These are phyloP conservation scores for Drosophila pseudotalamancana DNA, from an alignment of 2,888 invertebrate genomes.

Conservation along the genomic window DNA sequence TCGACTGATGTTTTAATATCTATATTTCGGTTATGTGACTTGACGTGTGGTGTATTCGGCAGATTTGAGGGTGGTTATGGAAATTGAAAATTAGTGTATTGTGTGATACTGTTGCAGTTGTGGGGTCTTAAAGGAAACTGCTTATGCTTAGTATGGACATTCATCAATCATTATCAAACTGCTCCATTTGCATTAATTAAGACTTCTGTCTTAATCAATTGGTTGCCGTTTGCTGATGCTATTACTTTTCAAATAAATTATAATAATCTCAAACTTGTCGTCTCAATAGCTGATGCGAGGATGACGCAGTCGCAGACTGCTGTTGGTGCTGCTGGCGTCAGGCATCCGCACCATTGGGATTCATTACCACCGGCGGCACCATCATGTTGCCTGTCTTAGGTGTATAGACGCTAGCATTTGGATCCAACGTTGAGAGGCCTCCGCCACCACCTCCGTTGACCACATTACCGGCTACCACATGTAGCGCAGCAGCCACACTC, in stretches of 20 bases:
- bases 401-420: constrained; percentile 96
- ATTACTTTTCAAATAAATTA: constrained; percentile 70
- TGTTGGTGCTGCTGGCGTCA: constrained; percentile 74
- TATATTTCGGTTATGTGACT: constrained; percentile 7
- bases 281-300: constrained; percentile 77
- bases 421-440: constrained; percentile 89
- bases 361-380: constrained; percentile 75
- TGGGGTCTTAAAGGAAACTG: constrained; percentile 46
- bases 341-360: constrained; percentile 74
- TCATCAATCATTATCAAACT: constrained; percentile 66
- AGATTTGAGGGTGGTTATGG: not conserved
- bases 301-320: constrained; percentile 48
- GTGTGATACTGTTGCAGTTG: constrained; percentile 8
- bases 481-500: constrained; percentile 74
- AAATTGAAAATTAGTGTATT: constrained; percentile 16
- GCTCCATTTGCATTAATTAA: constrained; percentile 19
- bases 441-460: constrained; percentile 45
- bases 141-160: constrained; percentile 79
- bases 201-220: constrained; percentile 31
- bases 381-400: constrained; percentile 88
- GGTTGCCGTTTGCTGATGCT: constrained; percentile 28
- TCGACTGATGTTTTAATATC: constrained; percentile 8
- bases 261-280: constrained; percentile 84
- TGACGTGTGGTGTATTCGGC: not conserved
- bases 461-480: constrained; percentile 60